Evolutionary conservation across 1,140 invertebrate genomes (phyloP), one percentile per base, ranked within the genome.

Genomic region (Hesperophylax magnus): DNA sequence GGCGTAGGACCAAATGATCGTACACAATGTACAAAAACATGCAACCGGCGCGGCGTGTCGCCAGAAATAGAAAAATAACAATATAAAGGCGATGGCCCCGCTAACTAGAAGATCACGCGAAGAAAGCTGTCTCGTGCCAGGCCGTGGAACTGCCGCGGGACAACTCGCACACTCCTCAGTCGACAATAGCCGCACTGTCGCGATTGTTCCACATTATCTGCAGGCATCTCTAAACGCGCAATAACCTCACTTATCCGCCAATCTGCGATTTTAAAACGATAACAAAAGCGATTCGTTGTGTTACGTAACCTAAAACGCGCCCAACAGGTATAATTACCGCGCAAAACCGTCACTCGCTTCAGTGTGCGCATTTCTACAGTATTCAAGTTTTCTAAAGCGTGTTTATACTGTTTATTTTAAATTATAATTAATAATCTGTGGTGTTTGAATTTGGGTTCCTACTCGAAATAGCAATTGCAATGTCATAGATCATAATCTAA

Each of bases 121-220:
- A 71, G 34, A 34, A 74, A 24, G 39, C 22, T 47, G 80, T 60
- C 60, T 67, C 69, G 82, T 83, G 82, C 82, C 82, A 83, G 82
- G 79, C 79, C 24, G 79, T 67, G 82, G 60, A 75, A 34, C 54
- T 15, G 34, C 20, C 65, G 52, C 61, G 80, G 60, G 63, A 82
- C 82, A 71, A 74, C 53, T 24, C 61, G 20, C 17, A 20, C 53
- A 53, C 31, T n/a, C 20, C 53, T 81, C 82, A 83, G 82, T 83
- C 82, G 78, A 81, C 82, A 81, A 83, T 83, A 79, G 79, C 52
- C 58, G 63, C 60, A 83, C 79, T 71, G 24, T 17, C 82, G 82
- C 77, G 82, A 83, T 83, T 83, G 82, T 83, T 79, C 75, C 47
- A 76, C 27, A 34, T 34, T 14, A n/a, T 27, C 7, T 20, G 15